A percentile compares a stretch with the other conserved stretches of the same genome.
phyloP scores from a whole-genome alignment of 2,113 vertebrate species.

The Corvus cornix region DNA sequence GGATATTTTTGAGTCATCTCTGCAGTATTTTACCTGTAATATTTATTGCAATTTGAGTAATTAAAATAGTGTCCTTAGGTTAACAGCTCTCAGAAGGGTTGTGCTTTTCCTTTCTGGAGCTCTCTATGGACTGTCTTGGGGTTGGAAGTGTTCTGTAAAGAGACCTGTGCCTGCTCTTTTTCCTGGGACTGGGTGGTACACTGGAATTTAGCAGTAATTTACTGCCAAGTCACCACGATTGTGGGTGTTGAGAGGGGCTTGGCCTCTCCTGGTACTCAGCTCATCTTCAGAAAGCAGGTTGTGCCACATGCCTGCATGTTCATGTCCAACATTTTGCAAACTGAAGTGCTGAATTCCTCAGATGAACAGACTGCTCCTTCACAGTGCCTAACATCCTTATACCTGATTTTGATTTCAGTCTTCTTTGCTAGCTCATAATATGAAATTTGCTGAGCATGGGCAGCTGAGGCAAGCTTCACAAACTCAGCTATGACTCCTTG shows the following conservation, averaged over 20 bases:
- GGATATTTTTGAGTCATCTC: background rate
- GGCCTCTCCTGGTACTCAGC: background rate
- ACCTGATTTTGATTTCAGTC: background rate
- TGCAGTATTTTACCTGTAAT: background rate
- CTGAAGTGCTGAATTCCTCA: background rate
- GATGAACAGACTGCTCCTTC: background rate
- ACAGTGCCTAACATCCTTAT: background rate
- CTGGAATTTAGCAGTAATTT: background rate
- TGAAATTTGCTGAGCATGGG: background rate
- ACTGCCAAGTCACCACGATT: accelerated
- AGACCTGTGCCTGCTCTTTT: background rate
- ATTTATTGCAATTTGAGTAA: background rate
- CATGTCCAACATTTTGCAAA: background rate
- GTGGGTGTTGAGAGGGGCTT: background rate
- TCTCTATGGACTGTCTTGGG: background rate
- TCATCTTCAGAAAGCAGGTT: background rate
- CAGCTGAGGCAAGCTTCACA: background rate
- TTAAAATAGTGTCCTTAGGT: slow-evolving; percentile 21
- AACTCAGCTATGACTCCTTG: background rate
- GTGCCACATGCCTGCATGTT: background rate
- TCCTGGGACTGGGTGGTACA: background rate
- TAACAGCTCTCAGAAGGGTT: background rate
- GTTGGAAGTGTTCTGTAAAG: background rate
- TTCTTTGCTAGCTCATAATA: background rate
- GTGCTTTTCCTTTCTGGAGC: background rate